phyloP scores from a whole-genome alignment of 1,140 invertebrate genomes.

The Linepithema humile region DNA sequence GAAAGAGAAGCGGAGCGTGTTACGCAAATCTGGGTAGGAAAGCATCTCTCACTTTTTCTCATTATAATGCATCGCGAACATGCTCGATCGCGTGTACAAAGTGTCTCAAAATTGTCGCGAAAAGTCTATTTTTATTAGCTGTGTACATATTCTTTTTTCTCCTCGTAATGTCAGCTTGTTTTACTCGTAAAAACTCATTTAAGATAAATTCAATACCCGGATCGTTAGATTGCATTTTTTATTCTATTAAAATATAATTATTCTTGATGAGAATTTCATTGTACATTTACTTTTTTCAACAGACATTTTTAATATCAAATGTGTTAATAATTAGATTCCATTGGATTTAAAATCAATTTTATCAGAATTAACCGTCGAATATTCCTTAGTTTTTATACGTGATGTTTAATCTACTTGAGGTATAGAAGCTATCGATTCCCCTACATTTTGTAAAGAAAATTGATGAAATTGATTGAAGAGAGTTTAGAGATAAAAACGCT shows the following conservation, averaged over 20 bases:
- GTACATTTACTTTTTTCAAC: background rate
- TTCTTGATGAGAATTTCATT: background rate
- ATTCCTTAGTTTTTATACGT: background rate
- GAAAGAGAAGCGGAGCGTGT: conserved; percentile 6
- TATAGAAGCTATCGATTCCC: background rate
- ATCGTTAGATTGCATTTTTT: background rate
- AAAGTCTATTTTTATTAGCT: background rate
- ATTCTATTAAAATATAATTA: background rate
- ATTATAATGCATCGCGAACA: background rate
- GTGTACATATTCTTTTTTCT: background rate
- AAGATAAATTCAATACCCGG: background rate
- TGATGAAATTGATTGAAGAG: background rate
- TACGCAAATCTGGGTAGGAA: conserved; percentile 25
- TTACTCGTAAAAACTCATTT: background rate
- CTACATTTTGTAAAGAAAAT: background rate
- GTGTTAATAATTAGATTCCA: background rate
- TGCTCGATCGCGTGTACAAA: conserved; percentile 6
- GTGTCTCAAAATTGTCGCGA: background rate
- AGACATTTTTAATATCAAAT: background rate
- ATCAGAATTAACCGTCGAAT: background rate
- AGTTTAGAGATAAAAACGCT: background rate
- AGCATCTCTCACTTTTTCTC: background rate
- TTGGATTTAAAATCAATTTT: background rate
- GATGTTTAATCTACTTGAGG: conserved; percentile 2
- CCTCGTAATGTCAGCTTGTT: background rate